Conservation (phyloP, 2,888 invertebrate species). For the Neoitamus cyanurus region DNA sequence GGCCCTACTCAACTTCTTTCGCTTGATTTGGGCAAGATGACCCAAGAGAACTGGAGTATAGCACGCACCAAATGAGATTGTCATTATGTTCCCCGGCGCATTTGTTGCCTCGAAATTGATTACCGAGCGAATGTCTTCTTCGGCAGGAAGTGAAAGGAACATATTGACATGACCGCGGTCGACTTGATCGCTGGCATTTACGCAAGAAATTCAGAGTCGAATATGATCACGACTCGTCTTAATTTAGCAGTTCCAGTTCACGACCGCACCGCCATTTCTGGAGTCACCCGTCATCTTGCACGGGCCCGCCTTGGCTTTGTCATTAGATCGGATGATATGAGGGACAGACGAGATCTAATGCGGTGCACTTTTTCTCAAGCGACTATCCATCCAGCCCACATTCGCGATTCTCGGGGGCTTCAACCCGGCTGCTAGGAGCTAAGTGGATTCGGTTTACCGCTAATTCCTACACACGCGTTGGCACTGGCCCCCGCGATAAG, state of each 20-base stretch:
- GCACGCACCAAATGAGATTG: neutral
- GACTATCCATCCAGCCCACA: neutral
- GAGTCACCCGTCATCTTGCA: neutral
- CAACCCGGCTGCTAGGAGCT: neutral
- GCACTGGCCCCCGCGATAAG: neutral
- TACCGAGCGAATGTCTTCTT: neutral
- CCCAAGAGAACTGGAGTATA: neutral
- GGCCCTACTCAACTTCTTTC: neutral
- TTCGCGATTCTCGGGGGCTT: neutral
- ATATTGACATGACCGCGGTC: neutral
- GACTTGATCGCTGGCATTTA: neutral
- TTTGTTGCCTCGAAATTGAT: neutral
- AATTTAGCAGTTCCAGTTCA: neutral
- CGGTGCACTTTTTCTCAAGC: neutral
- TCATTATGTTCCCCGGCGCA: neutral
- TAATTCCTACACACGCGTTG: neutral
- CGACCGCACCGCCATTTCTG: neutral
- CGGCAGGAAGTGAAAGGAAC: constrained; percentile 34
- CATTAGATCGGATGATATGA: constrained; percentile 19
- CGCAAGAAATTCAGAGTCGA: neutral
- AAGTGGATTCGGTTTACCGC: constrained; percentile 11
- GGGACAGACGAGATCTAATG: neutral
- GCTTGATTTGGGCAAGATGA: neutral
- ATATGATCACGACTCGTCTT: neutral
- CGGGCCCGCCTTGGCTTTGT: neutral